A percentile compares a stretch with the other conserved stretches of the same genome.
Evolutionary conservation across 2,888 invertebrate species (phyloP).

Genomic region (Crematogaster levior): DNA sequence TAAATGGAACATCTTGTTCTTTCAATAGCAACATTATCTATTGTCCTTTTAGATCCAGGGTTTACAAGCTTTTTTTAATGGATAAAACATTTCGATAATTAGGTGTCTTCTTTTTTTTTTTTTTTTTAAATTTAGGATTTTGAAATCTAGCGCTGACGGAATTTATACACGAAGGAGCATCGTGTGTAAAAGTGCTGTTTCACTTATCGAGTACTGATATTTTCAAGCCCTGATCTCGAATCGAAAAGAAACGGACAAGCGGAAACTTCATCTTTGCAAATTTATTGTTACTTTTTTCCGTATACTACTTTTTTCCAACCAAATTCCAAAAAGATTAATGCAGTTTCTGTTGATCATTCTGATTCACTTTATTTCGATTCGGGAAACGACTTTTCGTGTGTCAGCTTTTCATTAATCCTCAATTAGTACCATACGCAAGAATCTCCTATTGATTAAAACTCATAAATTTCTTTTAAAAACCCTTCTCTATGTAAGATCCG

Average conservation of each 20-base stretch:
- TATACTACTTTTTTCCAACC: too few relatives aligned
- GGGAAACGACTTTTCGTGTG: slow-evolving; percentile 6
- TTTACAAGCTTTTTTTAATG: not conserved
- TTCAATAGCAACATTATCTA: not conserved
- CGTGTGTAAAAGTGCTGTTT: not conserved
- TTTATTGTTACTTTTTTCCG: not conserved
- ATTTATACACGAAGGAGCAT: not conserved
- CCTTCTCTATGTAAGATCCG: not conserved
- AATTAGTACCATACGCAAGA: not conserved
- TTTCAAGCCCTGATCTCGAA: not conserved
- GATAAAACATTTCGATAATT: not conserved
- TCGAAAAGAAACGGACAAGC: not conserved
- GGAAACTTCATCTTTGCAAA: not conserved
- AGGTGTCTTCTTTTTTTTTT: not conserved
- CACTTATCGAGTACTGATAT: not conserved
- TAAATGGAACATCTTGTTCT: not conserved
- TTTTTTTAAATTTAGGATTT: not conserved
- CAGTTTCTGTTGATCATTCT: not conserved
- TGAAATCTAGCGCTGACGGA: not conserved
- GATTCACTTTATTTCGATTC: slow-evolving; percentile 8
- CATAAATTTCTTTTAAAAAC: not conserved
- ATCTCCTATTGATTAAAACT: not conserved
- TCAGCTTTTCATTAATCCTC: not conserved
- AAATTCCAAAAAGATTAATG: not conserved
- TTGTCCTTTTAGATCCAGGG: not conserved